Evolutionary conservation across 2,888 invertebrate genomes (phyloP), one percentile per base, ranked within the genome.

Genomic region (Taenaris catops): DNA sequence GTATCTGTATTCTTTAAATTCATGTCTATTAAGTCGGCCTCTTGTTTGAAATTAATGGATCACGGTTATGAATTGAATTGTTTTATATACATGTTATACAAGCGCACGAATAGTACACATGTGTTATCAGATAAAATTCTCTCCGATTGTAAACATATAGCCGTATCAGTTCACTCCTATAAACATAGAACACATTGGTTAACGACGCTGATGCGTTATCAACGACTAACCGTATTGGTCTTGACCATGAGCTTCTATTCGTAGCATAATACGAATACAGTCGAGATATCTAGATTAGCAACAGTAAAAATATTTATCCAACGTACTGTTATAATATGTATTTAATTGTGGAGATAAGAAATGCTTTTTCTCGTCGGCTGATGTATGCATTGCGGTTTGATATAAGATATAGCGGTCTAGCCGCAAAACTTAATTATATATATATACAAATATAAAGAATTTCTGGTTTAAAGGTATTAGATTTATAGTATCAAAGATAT

Each of bases 121-220:
- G 34, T 46, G 44, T 52, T 55, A 57, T 57, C 57, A 43, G 55
- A 55, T 55, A 48, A 49, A 47, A 49, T 44, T 50, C 39, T 48
- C 38, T 18, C 25, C 31, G 45, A 51, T 54, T 55, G 64, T 72
- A 72, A 74, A 71, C 63, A 71, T 43, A 55, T 55, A 52, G 51
- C 50, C 56, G 58, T 74, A 72, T 71, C 68, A 61, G 66, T 63
- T 23, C 35, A 44, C 48, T 55, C 46, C 52, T 63, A 69, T 66
- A 64, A 61, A 48, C 45, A 34, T 35, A 38, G 38, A 19, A 36
- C 39, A 54, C 24, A 25, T 10, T 31, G 18, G 24, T 55, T 61
- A 66, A 62, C 58, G 49, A 41, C 28, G 24, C 33, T 28, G 31
- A 35, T 46, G 36, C 46, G 26, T 44, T 47, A 49, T 47, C 44